Evolutionary conservation across 1,140 invertebrate species (phyloP).

Genomic region (Radopholus similis): DNA sequence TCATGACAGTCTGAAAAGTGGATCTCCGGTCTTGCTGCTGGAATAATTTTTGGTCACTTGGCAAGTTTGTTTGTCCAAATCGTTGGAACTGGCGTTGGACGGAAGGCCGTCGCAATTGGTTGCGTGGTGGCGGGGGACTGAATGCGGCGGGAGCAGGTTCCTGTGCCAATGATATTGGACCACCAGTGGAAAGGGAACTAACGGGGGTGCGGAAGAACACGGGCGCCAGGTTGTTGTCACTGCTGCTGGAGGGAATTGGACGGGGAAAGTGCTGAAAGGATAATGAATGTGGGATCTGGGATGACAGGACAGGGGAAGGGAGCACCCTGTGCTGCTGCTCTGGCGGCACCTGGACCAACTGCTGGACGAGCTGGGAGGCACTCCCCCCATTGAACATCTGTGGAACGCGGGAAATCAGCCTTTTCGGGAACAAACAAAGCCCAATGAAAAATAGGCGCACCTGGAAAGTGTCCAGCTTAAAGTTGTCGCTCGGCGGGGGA

Average conservation of each 20-base stretch:
- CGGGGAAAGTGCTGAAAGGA: no score
- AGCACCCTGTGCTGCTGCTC: background rate
- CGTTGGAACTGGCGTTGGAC: conserved; percentile 1
- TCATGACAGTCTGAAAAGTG: conserved; percentile 23
- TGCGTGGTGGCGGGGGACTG: background rate
- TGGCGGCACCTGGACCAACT: background rate
- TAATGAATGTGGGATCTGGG: no score
- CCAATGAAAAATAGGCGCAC: background rate
- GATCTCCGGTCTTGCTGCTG: background rate
- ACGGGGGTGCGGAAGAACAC: conserved; percentile 8
- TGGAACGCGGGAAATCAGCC: background rate
- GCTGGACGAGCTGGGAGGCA: conserved; percentile 26
- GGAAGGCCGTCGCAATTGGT: conserved; percentile 3
- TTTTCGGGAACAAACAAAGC: background rate
- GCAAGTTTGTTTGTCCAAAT: background rate
- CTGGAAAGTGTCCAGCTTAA: conserved; percentile 55
- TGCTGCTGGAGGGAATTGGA: no score
- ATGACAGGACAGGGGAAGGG: no score
- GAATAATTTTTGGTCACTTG: background rate
- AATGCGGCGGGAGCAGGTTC: background rate
- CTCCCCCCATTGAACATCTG: conserved; percentile 45
- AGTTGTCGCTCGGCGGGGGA: conserved; percentile 51
- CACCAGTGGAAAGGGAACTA: background rate
- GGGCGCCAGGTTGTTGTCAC: background rate
- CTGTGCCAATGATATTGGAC: background rate